Evolutionary conservation across 2,888 invertebrate species (phyloP).

Genomic region (Dinocampus coccinellae): DNA sequence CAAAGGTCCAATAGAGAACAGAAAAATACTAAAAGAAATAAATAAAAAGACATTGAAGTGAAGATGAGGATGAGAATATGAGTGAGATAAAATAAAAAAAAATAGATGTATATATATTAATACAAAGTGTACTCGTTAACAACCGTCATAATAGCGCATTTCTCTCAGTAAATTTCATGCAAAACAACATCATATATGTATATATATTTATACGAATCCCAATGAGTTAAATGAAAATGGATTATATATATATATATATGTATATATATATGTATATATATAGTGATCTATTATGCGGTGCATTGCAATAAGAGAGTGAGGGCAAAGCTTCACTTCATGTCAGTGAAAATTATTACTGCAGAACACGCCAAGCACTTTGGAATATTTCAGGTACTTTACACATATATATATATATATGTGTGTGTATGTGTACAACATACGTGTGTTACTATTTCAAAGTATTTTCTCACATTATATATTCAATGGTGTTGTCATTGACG

Average conservation of each 20-base stretch:
- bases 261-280: background rate
- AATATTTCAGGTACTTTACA: conserved; percentile 8
- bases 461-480: background rate
- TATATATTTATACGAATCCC: background rate
- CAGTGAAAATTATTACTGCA: conserved; percentile 23
- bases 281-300: conserved; percentile 1
- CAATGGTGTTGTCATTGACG: background rate
- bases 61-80: too few species aligned
- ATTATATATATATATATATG: conserved; percentile 8
- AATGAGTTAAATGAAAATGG: conserved; percentile 2
- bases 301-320: background rate
- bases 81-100: background rate
- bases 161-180: background rate
- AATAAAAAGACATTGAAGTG: too few species aligned
- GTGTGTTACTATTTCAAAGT: background rate
- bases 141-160: conserved; percentile 1
- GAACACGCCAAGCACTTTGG: conserved; percentile 22
- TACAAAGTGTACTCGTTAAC: background rate
- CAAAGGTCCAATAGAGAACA: too few species aligned
- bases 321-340: background rate
- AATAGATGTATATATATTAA: background rate
- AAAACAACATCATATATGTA: background rate
- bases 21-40: too few species aligned
- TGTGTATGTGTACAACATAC: background rate
- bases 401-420: background rate